Evolutionary conservation across 2,113 vertebrate genomes (phyloP), one percentile per base, ranked within the genome.

Genomic region (Ondatra zibethicus): DNA sequence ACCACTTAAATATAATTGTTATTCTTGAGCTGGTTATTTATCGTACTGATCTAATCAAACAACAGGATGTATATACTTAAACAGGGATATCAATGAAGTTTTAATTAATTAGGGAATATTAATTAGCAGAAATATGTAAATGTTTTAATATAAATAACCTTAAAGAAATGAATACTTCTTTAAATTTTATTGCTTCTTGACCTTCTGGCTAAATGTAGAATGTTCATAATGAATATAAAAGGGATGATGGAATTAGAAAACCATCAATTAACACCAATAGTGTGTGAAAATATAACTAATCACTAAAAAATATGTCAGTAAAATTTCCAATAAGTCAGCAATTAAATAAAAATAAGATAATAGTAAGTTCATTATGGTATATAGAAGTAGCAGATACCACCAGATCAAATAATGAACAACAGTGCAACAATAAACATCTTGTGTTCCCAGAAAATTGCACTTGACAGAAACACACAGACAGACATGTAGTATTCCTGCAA

Each of bases 281-380:
- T 39, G 27, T 68, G 5, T 87, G 42, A 47, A 87, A 87, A 6
- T 23, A 50, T 50, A 47, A 23, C 33, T 31, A 85, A 45, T 36
- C 16, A 65, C 5, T 36, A 66, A 10, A 87, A n/a, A 50, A 36
- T 14, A 61, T 50, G 47, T 93, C 29, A 87, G 29, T 13, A n/a
- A 89, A 81, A 77, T 42, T 81, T 2, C 17, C 21, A 31, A 77
- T 17, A 61, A 47, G 39, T 70, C 82, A 78, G 42, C 68, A 27
- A 58, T 70, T 96, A 70, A 92, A 61, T 95, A 75, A 2, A 66
- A 93, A 81, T 50, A 42, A 68, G 8, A 68, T 50, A 90, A 70
- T 47, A 93, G 13, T 50, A 36, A 45, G 27, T 88, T 76, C 77
- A 65, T 19, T 77, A 65, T 14, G 63, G 1, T 36, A 70, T 66